Conservation (phyloP, 2,113 vertebrate species). For the Chrysochloris asiatica region DNA sequence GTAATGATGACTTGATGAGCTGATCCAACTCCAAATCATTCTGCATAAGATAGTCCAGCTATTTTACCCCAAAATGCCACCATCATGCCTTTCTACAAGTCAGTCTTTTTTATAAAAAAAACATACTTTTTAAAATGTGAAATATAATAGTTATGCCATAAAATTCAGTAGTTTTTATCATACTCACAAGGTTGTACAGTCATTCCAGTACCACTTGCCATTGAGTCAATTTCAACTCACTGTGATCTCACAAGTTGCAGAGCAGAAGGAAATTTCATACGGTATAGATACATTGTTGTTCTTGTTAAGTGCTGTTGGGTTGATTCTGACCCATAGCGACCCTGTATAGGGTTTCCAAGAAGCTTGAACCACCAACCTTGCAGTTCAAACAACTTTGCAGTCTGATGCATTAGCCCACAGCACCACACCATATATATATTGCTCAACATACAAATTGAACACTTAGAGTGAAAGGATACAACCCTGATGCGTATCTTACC, state of each 20-base stretch:
- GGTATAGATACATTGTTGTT: too few relatives aligned
- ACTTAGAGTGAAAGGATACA: too few relatives aligned
- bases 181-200: not conserved
- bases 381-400: too few relatives aligned
- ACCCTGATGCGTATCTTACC: too few relatives aligned
- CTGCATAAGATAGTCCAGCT: not conserved
- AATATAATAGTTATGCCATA: not conserved
- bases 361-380: too few relatives aligned
- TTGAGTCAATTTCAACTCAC: not conserved
- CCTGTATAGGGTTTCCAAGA: too few relatives aligned
- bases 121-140: not conserved
- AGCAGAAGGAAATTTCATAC: not conserved
- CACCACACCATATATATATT: too few relatives aligned
- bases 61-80: constrained; percentile 5
- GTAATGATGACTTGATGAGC: not conserved
- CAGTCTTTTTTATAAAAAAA: not conserved
- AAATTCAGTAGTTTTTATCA: not conserved
- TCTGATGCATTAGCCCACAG: too few relatives aligned
- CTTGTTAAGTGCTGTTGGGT: too few relatives aligned
- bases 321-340: too few relatives aligned
- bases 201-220: not conserved
- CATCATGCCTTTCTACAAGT: not conserved
- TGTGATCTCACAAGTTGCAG: not conserved
- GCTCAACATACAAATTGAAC: too few relatives aligned
- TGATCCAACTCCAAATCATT: constrained; percentile 8